Base-by-base conservation (phyloP, 2,888 invertebrate species). In the Galerucella nymphaeae region DNA sequence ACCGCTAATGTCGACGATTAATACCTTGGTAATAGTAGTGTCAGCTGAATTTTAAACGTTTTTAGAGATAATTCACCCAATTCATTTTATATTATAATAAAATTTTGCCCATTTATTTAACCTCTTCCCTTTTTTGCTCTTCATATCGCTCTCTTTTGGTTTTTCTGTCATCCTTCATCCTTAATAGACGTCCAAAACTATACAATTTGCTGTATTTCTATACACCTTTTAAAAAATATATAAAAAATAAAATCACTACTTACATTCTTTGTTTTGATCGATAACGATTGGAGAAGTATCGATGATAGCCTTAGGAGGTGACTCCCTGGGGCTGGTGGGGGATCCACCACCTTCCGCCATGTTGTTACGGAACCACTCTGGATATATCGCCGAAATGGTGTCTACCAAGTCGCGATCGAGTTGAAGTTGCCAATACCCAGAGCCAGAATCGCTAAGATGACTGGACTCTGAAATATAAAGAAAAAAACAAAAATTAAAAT, bases 241-340 rank as follows among this genome's bases (percentile, higher is more conserved):
- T 30, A 8, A 30, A 30, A 30, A 30, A 8, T 30, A 30, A 30
- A 30, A 13, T 53, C 11, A 65, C 13, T 53, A 72, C 96, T 95
- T 88, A 98, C 98, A 97, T 93, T 98, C 97, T 90, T 98, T 98
- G 88, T 98, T 98, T 87, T 96, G 96, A 87, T 97, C 96, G 93
- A 98, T 95, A 85, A 96, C 95, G 83, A 98, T 90, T 64, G 97
- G 97, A 83, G 96, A 95, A 85, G 96, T 96, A 89, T 98, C 98
- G 83, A 98, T 96, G 87, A 95, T 92, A 85, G 95, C 95, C 88
- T 96, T 95, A 80, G 96, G 96, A 83, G 96, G 95, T 81, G 95
- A 95, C 83, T 88, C 88, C 83, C 90, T 88, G 85, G 83, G 80
- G 72, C 81, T 80, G 77, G 78, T 75, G 69, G 83, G 80, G 58